Evolutionary conservation across 2,797 vertebrate species (phyloP), one percentile per base, ranked within the genome.

Genomic region (Semaprochilodus insignis): DNA sequence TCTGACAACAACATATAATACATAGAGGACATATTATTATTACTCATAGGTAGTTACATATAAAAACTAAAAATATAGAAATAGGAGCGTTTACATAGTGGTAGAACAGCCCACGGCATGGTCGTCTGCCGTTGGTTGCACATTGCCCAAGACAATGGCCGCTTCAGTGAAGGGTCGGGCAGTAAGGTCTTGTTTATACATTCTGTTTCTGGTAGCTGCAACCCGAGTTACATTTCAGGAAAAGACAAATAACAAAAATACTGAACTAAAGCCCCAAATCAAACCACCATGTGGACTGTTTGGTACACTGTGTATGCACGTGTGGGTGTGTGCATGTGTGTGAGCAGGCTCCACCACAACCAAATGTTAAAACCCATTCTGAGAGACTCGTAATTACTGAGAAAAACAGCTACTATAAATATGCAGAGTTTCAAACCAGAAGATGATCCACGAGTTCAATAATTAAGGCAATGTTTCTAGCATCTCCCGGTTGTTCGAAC

Each of bases 351-450:
- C 25, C 48, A 63, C 48, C 27, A 67, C 55, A 77, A 54, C 91
- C 91, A 93, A 91, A 91, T 91, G 85, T 92, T 91, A 90, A 93
- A 93, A 91, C 63, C 78, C 84, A 91, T 92, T 92, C 88, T 91
- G 89, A 91, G 77, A 88, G 89, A 85, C 88, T 90, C 90, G 86
- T 95, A 93, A 94, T 95, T 94, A 92, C 90, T 92, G 88, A 83
- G 90, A 82, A 87, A 87, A 87, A 92, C 91, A 90, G 90, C 83
- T 86, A 87, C 90, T 93, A 93, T 93, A 93, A 94, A 94, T 93
- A 94, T 90, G n/a, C 23, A 55, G 71, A 19, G 19, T 36, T 75
- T 75, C 62, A 54, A 55, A 40, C 51, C 63, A 44, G 10, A n/a
- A 48, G 34, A 62, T 62, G 14, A 59, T 60, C 17, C 60, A 48